Evolutionary conservation across 2,888 invertebrate genomes (phyloP), one percentile per base, ranked within the genome.

Genomic region (Baronia brevicornis): DNA sequence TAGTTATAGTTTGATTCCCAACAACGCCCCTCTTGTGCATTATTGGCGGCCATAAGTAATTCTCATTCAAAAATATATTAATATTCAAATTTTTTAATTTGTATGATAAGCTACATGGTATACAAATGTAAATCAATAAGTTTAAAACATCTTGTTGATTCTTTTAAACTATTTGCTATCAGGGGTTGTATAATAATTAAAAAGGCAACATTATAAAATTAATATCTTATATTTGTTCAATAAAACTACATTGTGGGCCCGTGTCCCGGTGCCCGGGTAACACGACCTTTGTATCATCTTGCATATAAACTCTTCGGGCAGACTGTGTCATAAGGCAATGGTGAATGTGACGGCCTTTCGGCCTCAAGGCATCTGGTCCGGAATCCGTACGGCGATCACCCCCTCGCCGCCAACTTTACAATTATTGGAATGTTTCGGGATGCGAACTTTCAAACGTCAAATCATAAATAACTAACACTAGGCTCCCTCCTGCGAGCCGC

Each of bases 141-240:
- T n/a, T n/a, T n/a, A n/a, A n/a, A 17, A 17, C 6, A 17, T 17
- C 17, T 4, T 17, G 4, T 5, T 17, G 6, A 17, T 17, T 17
- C 17, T 5, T 17, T 17, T 6, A 4, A 17, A 17, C 6, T 17
- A 17, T 17, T 17, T 17, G n/a, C n/a, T n/a, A n/a, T n/a, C n/a
- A 27, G 15, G 27, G 9, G 13, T 18, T 19, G 22, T 19, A 22
- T 14, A 9, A n/a, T 21, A 46, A 58, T 47, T 48, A 66, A 79
- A 82, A 77, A 69, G 69, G 62, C 75, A 40, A 74, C 75, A 71
- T 82, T 82, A 82, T 82, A 80, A 84, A 84, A 82, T 82, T 82
- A 84, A 84, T 84, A 82, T 82, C 74, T 84, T 84, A 82, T 82
- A 84, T 84, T 84, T 82, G 84, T 84, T 84, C 82, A 82, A 71